Evolutionary conservation across 2,797 vertebrate species (phyloP).

Genomic region (Brachymystax lenok): DNA sequence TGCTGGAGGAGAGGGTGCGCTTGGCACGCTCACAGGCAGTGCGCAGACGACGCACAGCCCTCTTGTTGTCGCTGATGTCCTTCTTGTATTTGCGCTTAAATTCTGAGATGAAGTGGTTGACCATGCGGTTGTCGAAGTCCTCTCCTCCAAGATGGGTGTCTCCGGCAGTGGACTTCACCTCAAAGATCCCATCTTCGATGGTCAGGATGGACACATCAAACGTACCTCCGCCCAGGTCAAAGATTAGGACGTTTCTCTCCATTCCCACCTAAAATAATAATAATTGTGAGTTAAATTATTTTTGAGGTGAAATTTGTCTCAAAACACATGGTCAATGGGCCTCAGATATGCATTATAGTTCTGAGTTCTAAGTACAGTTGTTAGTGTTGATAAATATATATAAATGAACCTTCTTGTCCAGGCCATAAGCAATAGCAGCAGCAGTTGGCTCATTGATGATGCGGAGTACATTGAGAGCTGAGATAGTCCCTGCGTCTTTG

Average conservation of each 20-base stretch:
- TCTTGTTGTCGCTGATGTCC: conserved; percentile 91
- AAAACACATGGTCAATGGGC: too few relatives aligned
- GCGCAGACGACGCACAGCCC: conserved; percentile 86
- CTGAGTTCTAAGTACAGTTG: not conserved
- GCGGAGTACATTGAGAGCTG: conserved; percentile 77
- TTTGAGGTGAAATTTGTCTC: too few relatives aligned
- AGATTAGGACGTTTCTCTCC: conserved; percentile 90
- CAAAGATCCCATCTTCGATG: conserved; percentile 94
- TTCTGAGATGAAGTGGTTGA: conserved; percentile 90
- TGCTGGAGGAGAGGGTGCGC: conserved; percentile 90
- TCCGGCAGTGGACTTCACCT: conserved; percentile 90
- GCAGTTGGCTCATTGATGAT: conserved; percentile 82
- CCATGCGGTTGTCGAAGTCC: conserved; percentile 92
- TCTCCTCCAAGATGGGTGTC: conserved; percentile 91
- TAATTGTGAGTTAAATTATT: not conserved
- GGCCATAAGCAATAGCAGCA: conserved; percentile 77
- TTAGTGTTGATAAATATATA: not conserved
- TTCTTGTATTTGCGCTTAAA: conserved; percentile 95
- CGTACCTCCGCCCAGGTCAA: conserved; percentile 92
- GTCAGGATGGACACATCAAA: conserved; percentile 94
- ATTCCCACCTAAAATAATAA: conserved; percentile 77
- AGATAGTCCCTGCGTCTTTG: conserved; percentile 79
- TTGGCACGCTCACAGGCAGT: conserved; percentile 92
- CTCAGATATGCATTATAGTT: not conserved
- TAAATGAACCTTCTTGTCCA: conserved; percentile 76